Percentiles rank a stretch among this genome's conserved stretches.
phyloP scores from a whole-genome alignment of 2,113 vertebrate genomes.

The Hippocampus barbouri region DNA sequence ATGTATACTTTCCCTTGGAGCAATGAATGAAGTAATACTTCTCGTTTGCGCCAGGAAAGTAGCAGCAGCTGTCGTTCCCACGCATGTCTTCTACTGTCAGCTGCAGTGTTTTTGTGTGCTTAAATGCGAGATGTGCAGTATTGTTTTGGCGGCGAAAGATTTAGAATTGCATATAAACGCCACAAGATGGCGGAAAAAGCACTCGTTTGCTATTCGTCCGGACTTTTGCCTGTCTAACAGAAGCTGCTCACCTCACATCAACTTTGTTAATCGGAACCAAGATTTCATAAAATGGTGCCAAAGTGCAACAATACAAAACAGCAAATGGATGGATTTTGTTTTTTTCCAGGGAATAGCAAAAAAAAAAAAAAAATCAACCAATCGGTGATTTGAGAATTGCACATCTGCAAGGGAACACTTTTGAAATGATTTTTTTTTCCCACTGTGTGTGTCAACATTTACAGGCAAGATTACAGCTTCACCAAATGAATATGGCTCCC shows the following conservation, averaged over 20 bases:
- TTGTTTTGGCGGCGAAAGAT: not conserved
- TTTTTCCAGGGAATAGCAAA: not conserved
- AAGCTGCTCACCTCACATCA: not conserved
- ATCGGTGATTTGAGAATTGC: no score
- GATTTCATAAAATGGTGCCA: not conserved
- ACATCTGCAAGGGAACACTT: no score
- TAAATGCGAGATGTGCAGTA: not conserved
- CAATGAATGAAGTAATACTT: not conserved
- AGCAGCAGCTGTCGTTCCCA: not conserved
- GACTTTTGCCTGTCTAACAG: no score
- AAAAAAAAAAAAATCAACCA: no score
- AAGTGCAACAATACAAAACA: not conserved
- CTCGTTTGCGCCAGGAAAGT: constrained; percentile 6
- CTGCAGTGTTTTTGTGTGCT: not conserved
- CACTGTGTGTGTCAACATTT: constrained; percentile 2
- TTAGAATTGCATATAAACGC: no score
- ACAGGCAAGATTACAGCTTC: constrained; percentile 48
- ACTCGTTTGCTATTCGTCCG: no score
- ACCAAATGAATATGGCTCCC: constrained; percentile 67
- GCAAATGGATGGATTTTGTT: no score
- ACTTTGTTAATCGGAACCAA: not conserved
- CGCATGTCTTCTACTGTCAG: not conserved
- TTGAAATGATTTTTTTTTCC: no score
- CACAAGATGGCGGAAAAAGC: no score
- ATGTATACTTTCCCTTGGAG: not conserved